Conservation (phyloP, 1,140 invertebrate genomes). For the Nasonia vitripennis region DNA sequence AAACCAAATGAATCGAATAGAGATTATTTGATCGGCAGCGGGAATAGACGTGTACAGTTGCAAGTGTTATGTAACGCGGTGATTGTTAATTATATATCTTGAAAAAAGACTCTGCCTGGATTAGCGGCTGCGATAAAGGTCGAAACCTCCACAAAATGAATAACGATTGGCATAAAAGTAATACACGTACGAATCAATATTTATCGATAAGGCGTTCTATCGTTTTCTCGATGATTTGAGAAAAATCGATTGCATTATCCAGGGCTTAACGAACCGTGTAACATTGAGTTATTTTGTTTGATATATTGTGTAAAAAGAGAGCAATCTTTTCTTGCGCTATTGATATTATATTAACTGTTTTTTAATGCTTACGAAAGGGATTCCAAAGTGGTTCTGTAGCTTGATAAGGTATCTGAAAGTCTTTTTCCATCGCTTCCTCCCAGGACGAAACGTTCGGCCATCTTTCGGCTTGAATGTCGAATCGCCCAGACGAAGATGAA, state of each 20-base stretch:
- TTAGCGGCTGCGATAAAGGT: too few species aligned
- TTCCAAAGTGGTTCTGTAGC: constrained; percentile 60
- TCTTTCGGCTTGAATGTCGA: constrained; percentile 47
- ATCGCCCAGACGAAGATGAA: constrained; percentile 40
- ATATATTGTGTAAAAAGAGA: not conserved
- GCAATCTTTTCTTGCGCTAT: not conserved
- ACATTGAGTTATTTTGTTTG: not conserved
- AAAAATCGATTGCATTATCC: not conserved
- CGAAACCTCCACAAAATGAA: not conserved
- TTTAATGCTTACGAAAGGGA: constrained; percentile 59
- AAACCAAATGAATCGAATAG: not conserved
- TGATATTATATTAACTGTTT: not conserved
- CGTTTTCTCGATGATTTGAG: not conserved
- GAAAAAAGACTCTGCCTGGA: too few species aligned
- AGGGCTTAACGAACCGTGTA: not conserved
- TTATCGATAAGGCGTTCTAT: not conserved
- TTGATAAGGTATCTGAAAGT: constrained; percentile 67
- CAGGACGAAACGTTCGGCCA: constrained; percentile 64
- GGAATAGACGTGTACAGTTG: too few species aligned
- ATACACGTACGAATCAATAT: not conserved
- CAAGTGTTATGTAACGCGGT: too few species aligned
- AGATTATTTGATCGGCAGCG: not conserved
- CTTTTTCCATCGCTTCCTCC: constrained; percentile 62
- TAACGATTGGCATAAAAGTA: not conserved
- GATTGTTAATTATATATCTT: too few species aligned